Evolutionary conservation across 2,113 vertebrate genomes (phyloP).

Genomic region (Lepisosteus oculatus): DNA sequence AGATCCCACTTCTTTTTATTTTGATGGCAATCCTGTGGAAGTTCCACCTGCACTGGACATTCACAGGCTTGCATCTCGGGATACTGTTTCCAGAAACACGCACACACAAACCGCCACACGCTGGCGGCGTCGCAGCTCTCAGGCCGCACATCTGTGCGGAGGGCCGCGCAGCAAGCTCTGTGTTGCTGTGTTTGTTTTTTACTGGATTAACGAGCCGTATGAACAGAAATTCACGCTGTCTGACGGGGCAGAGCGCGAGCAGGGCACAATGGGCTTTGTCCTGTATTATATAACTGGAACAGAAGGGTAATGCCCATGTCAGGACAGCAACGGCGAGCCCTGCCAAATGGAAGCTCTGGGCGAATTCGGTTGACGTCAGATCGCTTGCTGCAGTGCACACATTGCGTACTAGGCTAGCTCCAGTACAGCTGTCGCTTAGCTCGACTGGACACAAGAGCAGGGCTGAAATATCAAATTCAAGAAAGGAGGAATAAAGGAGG

Average conservation of each 20-base stretch:
- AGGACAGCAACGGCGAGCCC: background rate
- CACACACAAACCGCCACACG: background rate
- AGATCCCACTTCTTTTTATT: too few relatives aligned
- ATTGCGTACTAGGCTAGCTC: too few relatives aligned
- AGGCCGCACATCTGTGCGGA: too few relatives aligned
- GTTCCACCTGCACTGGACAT: too few relatives aligned
- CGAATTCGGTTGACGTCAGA: background rate
- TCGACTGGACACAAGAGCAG: too few relatives aligned
- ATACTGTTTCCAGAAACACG: background rate
- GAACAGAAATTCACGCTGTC: background rate
- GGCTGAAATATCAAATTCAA: too few relatives aligned
- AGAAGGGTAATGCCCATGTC: background rate
- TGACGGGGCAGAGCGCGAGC: background rate
- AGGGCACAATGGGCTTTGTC: conserved; percentile 10
- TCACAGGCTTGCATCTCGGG: too few relatives aligned
- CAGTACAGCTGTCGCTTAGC: too few relatives aligned
- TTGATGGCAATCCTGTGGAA: too few relatives aligned
- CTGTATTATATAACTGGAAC: conserved; percentile 24
- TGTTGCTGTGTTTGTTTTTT: background rate
- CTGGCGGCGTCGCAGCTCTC: too few relatives aligned
- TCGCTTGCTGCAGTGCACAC: background rate
- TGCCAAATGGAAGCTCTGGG: background rate
- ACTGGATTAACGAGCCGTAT: conserved; percentile 10
- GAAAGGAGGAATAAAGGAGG: too few relatives aligned
- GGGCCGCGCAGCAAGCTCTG: too few relatives aligned